These are phyloP conservation scores for Eristalis tenax DNA, from an alignment of 2,888 invertebrate genomes.

Conservation along the genomic window DNA sequence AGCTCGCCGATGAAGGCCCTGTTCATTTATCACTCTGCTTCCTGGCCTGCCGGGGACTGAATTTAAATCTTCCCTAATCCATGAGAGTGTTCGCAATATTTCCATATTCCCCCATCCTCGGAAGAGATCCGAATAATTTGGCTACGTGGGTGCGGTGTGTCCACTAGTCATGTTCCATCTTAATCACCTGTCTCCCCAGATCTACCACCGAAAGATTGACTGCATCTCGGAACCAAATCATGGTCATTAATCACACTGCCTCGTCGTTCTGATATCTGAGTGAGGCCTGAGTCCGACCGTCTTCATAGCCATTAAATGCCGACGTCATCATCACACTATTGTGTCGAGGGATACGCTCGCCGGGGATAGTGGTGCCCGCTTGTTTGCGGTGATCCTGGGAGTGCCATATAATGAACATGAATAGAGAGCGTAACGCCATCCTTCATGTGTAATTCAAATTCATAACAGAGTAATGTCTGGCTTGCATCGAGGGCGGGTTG, in stretches of 20 bases:
- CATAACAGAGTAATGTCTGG: slow-evolving; percentile 25
- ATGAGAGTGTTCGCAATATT: slow-evolving; percentile 54
- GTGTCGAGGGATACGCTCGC: background rate
- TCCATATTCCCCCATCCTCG: slow-evolving; percentile 31
- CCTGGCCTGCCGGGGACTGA: background rate
- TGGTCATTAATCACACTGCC: slow-evolving; percentile 61
- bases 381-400: slow-evolving; percentile 4
- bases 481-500: background rate
- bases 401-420: slow-evolving; percentile 57
- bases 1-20: background rate
- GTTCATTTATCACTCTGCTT: slow-evolving; percentile 48
- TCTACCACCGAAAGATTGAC: slow-evolving; percentile 42
- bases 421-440: slow-evolving; percentile 31
- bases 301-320: slow-evolving; percentile 37
- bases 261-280: slow-evolving; percentile 10
- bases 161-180: slow-evolving; percentile 45
- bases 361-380: background rate
- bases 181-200: slow-evolving; percentile 57
- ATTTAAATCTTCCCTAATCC: slow-evolving; percentile 54
- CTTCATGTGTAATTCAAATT: slow-evolving; percentile 53
- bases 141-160: slow-evolving; percentile 31
- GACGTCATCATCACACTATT: slow-evolving; percentile 30
- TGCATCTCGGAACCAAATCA: slow-evolving; percentile 42
- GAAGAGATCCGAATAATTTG: slow-evolving; percentile 17
- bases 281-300: slow-evolving; percentile 13